phyloP scores from a whole-genome alignment of 2,888 invertebrate species.

The Agrotis ipsilon region DNA sequence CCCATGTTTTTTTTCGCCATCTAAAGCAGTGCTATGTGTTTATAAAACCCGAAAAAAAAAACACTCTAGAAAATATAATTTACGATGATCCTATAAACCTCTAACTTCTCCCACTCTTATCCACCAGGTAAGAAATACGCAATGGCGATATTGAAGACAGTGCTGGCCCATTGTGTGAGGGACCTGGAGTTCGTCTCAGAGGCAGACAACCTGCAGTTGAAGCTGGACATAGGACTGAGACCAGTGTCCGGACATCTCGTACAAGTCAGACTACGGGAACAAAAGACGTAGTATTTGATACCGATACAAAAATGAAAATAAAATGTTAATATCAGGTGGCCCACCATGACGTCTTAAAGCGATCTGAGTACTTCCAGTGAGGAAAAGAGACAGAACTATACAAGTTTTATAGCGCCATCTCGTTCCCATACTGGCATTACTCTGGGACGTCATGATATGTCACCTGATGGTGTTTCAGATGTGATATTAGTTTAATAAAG shows the following conservation, averaged over 20 bases:
- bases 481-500: constrained; percentile 3
- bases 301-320: background rate
- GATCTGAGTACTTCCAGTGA: too few species aligned
- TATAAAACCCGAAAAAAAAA: too few species aligned
- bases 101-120: background rate
- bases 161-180: constrained; percentile 74
- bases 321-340: too few species aligned
- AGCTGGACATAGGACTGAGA: constrained; percentile 74
- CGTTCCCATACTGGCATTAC: too few species aligned
- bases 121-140: constrained; percentile 80
- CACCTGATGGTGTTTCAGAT: background rate
- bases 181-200: constrained; percentile 74
- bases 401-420: too few species aligned
- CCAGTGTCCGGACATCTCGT: constrained; percentile 74
- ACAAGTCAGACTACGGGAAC: constrained; percentile 62
- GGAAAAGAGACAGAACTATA: too few species aligned
- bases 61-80: background rate
- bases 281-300: constrained; percentile 8
- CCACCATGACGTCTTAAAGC: too few species aligned
- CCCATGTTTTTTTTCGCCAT: background rate
- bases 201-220: constrained; percentile 73
- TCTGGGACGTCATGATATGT: too few species aligned
- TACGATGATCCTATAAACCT: too few species aligned
- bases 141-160: constrained; percentile 78
- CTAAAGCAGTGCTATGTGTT: background rate